These are phyloP conservation scores for Rhodeus uyekii DNA, from an alignment of 2,797 vertebrate genomes.

Conservation along the genomic window DNA sequence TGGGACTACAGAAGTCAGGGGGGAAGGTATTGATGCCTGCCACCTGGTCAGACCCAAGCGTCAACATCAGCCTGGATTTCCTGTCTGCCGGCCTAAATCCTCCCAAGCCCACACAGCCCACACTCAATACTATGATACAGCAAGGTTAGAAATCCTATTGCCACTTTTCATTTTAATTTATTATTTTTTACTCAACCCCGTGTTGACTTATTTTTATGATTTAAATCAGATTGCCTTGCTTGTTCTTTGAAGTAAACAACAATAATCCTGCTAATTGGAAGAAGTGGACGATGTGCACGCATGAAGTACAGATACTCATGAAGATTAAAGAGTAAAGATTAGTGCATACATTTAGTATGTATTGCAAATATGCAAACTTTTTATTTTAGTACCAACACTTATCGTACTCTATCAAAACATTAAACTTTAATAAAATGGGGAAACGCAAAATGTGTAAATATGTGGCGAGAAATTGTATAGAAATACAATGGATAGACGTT, in stretches of 20 bases:
- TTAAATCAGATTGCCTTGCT: background rate
- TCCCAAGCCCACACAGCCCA: constrained; percentile 90
- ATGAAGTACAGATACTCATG: too few species aligned
- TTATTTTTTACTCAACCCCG: background rate
- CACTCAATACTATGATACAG: constrained; percentile 94
- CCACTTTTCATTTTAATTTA: background rate
- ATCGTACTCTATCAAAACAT: too few species aligned
- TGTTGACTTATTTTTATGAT: background rate
- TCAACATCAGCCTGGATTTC: constrained; percentile 99
- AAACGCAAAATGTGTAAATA: too few species aligned
- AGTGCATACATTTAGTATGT: too few species aligned
- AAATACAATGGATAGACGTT: too few species aligned
- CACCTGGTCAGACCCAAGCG: constrained; percentile 97
- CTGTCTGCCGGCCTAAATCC: constrained; percentile 92
- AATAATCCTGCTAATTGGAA: too few species aligned
- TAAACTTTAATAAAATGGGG: too few species aligned
- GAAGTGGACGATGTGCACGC: too few species aligned
- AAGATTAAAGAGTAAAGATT: background rate
- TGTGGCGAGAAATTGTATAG: too few species aligned
- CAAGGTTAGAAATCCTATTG: constrained; percentile 80
- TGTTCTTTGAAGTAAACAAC: background rate
- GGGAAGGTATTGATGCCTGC: constrained; percentile 86
- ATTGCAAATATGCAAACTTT: too few species aligned
- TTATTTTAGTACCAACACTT: too few species aligned
- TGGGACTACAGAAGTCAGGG: constrained; percentile 85